These are phyloP conservation scores for Puntigrus tetrazona DNA, from an alignment of 2,113 vertebrate species.

Conservation along the genomic window DNA sequence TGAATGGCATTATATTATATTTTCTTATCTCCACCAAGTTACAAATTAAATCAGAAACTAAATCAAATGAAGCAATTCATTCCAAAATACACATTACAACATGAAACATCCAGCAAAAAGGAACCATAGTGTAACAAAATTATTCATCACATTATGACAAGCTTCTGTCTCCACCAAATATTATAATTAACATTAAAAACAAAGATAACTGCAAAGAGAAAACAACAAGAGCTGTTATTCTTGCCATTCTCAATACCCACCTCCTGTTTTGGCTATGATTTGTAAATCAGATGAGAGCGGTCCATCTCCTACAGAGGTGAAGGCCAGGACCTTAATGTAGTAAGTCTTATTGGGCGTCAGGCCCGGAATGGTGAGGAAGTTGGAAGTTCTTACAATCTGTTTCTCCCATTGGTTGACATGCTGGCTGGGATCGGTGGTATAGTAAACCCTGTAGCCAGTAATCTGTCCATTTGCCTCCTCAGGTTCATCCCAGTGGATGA, in stretches of 20 bases:
- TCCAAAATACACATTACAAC: neutral
- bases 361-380: slow-evolving; percentile 93
- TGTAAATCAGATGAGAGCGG: slow-evolving; percentile 95
- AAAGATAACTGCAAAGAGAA: neutral
- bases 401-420: slow-evolving; percentile 96
- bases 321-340: slow-evolving; percentile 95
- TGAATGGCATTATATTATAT: too few relatives aligned
- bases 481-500: slow-evolving; percentile 98
- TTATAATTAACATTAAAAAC: neutral
- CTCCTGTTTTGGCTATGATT: slow-evolving; percentile 98
- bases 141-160: too few relatives aligned
- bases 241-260: slow-evolving; percentile 71
- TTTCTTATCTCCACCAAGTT: too few relatives aligned
- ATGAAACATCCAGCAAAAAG: neutral
- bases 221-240: neutral
- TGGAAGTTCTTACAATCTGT: slow-evolving; percentile 92
- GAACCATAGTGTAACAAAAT: neutral
- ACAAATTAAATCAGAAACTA: neutral
- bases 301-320: slow-evolving; percentile 96
- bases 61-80: neutral
- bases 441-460: slow-evolving; percentile 96
- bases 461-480: slow-evolving; percentile 98
- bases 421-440: slow-evolving; percentile 88
- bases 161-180: neutral
- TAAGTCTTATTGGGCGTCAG: slow-evolving; percentile 96